Base-by-base conservation (phyloP, 2,797 vertebrate species). In the Enteromius fasciolatus region DNA sequence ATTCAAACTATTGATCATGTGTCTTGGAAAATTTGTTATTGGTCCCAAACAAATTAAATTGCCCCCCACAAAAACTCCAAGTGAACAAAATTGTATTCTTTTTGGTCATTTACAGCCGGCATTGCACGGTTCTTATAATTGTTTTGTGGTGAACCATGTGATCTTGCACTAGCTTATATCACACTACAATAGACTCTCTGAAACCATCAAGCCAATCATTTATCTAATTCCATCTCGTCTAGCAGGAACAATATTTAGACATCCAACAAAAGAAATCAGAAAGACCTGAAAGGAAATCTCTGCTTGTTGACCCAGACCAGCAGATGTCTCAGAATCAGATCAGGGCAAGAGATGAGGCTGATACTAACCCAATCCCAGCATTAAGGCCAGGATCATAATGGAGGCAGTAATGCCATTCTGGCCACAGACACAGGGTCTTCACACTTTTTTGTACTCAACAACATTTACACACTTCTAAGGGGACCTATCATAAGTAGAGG, bases 381-480 rank as follows among this genome's bases (percentile, higher is more conserved):
- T 83, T 86, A 87, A 83, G 75, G 57, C 75, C 59, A 23, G 69
- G 81, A 84, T 81, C 76, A 88, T 87, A 84, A 86, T 87, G 70
- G 83, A 84, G 83, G 81, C 39, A 66, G 83, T 88, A 83, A 88
- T 86, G 48, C 70, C 81, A 73, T 66, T 67, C 78, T 80, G 83
- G 74, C 81, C 81, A 73, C 44, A 54, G 84, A 82, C 75, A 78
- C 81, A 76, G 33, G 83, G 80, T 81, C 83, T 83, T 61, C 83
- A 78, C 78, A 84, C 83, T 44, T 50, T 41, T 63, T 76, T 41
- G 4, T 0, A 76, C 74, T 61, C n/a, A 44, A 44, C 63, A 88
- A 85, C 83, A 83, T 87, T 70, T 3, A 33, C 61, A 83, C 61
- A 76, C 68, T 41, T 72, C 46, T n/a, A 73, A 15, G 25, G 36